Percentiles rank a stretch among this genome's conserved stretches.
Conservation (phyloP, 2,113 vertebrate genomes). For the Cardinalis cardinalis region DNA sequence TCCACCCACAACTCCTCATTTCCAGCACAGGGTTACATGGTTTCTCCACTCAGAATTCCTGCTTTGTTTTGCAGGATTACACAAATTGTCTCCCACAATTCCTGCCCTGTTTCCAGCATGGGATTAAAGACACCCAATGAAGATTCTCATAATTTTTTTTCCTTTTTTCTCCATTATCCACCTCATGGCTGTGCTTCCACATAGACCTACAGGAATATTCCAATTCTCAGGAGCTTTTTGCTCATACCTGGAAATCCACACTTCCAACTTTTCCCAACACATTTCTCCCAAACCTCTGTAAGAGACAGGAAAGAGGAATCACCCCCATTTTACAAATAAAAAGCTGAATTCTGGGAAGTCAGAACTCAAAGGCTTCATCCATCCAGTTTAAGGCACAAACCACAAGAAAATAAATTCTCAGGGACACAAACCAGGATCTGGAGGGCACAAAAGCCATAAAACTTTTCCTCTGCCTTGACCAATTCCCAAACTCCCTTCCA, state of each 20-base stretch:
- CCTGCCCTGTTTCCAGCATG: neutral
- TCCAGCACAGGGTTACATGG: neutral
- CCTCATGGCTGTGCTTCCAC: neutral
- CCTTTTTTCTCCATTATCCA: neutral
- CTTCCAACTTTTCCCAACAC: neutral
- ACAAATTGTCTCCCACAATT: rapidly evolving
- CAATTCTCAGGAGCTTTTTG: neutral
- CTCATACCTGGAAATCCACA: rapidly evolving
- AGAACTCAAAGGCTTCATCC: neutral
- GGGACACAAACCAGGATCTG: neutral
- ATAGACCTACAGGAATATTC: neutral
- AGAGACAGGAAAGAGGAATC: neutral
- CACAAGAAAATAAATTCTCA: neutral
- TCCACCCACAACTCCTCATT: rapidly evolving
- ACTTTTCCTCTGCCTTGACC: neutral
- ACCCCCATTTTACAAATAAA: neutral
- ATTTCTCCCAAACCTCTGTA: neutral
- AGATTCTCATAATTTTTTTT: neutral
- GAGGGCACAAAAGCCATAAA: neutral
- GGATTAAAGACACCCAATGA: neutral
- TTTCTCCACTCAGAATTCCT: rapidly evolving
- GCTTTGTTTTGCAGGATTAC: neutral
- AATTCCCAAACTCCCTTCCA: neutral
- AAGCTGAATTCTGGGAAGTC: neutral
- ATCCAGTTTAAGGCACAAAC: neutral